Percentiles rank a stretch among this genome's conserved stretches.
phyloP scores from a whole-genome alignment of 1,140 invertebrate species.

The Macrotrachela quadricornifera region DNA sequence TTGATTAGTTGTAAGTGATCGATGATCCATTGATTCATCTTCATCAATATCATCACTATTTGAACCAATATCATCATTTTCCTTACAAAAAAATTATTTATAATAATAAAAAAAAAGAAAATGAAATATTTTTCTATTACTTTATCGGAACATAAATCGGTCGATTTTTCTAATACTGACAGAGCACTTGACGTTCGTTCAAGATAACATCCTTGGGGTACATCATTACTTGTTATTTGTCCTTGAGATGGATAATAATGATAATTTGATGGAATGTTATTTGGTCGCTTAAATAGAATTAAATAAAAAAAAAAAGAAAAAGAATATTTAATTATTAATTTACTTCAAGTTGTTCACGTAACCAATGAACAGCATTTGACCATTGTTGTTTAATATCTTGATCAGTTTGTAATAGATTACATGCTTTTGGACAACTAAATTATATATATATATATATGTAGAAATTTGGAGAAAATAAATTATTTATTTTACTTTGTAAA shows the following conservation, averaged over 20 bases:
- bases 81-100: no score
- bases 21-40: no score
- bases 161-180: conserved; percentile 60
- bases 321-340: no score
- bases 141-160: conserved; percentile 50
- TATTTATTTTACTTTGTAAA: conserved; percentile 49
- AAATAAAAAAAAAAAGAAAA: no score
- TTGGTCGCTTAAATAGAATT: neutral
- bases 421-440: conserved; percentile 35
- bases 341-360: conserved; percentile 69
- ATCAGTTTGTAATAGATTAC: conserved; percentile 52
- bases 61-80: no score
- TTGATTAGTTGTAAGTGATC: no score
- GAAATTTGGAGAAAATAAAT: no score
- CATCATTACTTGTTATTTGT: conserved; percentile 65
- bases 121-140: no score
- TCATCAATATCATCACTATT: no score
- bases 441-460: no score
- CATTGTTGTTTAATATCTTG: conserved; percentile 60
- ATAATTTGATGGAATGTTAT: conserved; percentile 6
- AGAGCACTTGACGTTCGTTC: conserved; percentile 76
- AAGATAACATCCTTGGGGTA: conserved; percentile 75
- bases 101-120: no score
- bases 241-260: conserved; percentile 21
- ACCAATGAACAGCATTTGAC: conserved; percentile 39